Conservation (phyloP, 2,113 vertebrate species). For the Glareola pratincola region DNA sequence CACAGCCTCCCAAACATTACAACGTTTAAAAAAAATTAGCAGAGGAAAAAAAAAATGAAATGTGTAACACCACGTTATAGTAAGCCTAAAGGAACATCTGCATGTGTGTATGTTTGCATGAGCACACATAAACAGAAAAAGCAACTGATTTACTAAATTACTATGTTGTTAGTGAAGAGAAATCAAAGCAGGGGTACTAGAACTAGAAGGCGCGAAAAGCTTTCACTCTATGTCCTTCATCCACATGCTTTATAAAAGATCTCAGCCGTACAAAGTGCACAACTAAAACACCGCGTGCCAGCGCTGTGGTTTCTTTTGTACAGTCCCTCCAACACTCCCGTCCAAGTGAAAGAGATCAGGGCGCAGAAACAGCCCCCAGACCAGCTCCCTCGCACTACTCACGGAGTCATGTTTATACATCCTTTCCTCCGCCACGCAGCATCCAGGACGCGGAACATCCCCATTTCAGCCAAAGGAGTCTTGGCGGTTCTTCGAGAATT, state of each 20-base stretch:
- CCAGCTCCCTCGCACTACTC: neutral
- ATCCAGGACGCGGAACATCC: neutral
- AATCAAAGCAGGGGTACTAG: neutral
- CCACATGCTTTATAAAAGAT: accelerated
- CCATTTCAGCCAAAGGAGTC: conserved; percentile 54
- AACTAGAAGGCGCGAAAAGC: neutral
- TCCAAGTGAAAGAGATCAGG: neutral
- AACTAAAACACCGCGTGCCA: neutral
- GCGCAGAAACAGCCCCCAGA: neutral
- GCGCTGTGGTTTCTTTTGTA: neutral
- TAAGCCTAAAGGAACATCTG: neutral
- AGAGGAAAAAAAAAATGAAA: neutral
- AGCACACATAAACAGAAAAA: neutral
- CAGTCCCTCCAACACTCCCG: neutral
- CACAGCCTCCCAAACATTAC: neutral
- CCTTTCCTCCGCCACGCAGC: conserved; percentile 14
- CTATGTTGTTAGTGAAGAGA: neutral
- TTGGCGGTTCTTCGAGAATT: conserved; percentile 15
- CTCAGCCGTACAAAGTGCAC: neutral
- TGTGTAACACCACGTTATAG: neutral
- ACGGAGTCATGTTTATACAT: conserved; percentile 40
- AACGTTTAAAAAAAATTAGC: neutral
- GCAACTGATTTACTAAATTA: neutral
- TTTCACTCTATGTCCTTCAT: accelerated
- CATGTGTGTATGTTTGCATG: neutral